Evolutionary conservation across 2,797 vertebrate genomes (phyloP), one percentile per base, ranked within the genome.

Genomic region (Anabas testudineus): DNA sequence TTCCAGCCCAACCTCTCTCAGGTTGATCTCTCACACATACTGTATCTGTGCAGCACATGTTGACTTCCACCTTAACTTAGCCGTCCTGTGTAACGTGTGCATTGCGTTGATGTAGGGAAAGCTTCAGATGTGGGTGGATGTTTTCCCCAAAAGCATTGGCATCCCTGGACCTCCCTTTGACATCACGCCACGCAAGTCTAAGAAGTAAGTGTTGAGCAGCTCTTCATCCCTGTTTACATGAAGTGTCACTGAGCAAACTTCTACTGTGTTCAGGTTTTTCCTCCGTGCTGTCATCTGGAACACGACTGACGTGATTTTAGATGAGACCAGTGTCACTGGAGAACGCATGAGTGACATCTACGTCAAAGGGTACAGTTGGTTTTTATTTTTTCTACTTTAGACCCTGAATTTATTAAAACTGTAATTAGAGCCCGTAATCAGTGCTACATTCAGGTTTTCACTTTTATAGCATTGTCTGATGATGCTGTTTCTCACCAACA

Each of bases 311-410:
- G 98, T 99, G 43, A 91, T 94, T 71, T 85, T 99, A 80, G 98
- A 99, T 69, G 98, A 99, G 86, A 96, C 96, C 37, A 99, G 98
- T 88, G 95, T 99, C 92, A 99, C 97, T 0, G 97, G 97, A 74
- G 98, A 99, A 88, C 88, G 93, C 52, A 99, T 99, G 98, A 99
- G 97, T 37, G 98, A 99, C 88, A 97, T 99, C 88, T 99, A 99
- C 0, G 95, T 99, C 21, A 99, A 99, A 90, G 97, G 98, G 98
- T 99, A 89, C 52, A 77, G 16, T 21, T 34, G 3, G 5, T 7
- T 21, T 65, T 65, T 65, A 95, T 18, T n/a, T n/a, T n/a, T n/a
- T n/a, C n/a, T n/a, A n/a, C 6, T 19, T 7, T 18, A 3, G 6
- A 2, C 2, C 53, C 6, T 45, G 52, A 45, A 36, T 51, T 24